A percentile compares a stretch with the other conserved stretches of the same genome.
These are phyloP conservation scores for Meloe dianella DNA, from an alignment of 2,888 invertebrate genomes.

Conservation along the genomic window DNA sequence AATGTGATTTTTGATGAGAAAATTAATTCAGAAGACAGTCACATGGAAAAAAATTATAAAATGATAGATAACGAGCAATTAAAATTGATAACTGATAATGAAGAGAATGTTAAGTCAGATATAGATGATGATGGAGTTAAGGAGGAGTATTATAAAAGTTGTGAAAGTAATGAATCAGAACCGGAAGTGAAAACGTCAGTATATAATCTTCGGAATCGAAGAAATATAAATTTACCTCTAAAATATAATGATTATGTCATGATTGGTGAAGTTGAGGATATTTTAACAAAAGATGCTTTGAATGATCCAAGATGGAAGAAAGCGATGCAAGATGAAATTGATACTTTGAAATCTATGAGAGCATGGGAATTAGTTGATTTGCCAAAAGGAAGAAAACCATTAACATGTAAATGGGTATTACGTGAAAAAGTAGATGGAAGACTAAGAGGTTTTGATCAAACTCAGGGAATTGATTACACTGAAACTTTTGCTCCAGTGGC, in stretches of 20 bases:
- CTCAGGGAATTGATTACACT: conserved; percentile 40
- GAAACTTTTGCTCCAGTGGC: conserved; percentile 47
- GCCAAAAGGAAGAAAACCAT: conserved; percentile 34
- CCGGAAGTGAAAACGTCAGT: conserved; percentile 31
- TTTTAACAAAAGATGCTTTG: conserved; percentile 34
- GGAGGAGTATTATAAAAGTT: conserved; percentile 13
- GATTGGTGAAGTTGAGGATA: conserved; percentile 24
- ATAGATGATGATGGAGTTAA: conserved; percentile 5
- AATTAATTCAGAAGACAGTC: conserved; percentile 13
- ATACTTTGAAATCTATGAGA: conserved; percentile 36
- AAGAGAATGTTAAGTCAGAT: conserved; percentile 18
- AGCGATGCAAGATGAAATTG: conserved; percentile 38
- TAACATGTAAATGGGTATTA: conserved; percentile 42
- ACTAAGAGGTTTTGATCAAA: conserved; percentile 41
- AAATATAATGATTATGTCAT: conserved; percentile 23
- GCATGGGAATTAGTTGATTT: conserved; percentile 41
- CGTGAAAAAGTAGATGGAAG: conserved; percentile 38
- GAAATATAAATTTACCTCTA: neutral
- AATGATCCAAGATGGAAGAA: conserved; percentile 41
- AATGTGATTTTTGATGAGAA: conserved; percentile 25
- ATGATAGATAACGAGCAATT: too few relatives aligned
- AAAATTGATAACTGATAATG: neutral
- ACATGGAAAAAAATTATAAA: neutral
- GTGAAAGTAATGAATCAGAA: conserved; percentile 15
- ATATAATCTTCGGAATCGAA: neutral